phyloP scores from a whole-genome alignment of 2,888 invertebrate genomes.

The Tachina lurida region DNA sequence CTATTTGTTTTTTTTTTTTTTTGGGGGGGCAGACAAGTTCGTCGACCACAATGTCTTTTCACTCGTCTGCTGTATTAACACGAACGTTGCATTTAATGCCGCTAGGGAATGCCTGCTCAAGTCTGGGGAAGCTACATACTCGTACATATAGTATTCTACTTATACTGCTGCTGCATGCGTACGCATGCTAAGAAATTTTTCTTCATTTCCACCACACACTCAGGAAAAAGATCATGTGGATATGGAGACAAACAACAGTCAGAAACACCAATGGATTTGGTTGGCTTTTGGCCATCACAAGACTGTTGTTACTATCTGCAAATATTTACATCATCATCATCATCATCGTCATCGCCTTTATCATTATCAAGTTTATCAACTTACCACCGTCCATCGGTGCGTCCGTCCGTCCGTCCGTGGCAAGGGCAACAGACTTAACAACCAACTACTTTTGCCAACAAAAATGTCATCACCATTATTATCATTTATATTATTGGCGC shows the following conservation, averaged over 20 bases:
- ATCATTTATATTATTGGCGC: constrained; percentile 51
- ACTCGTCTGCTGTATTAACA: constrained; percentile 55
- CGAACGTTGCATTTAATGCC: constrained; percentile 64
- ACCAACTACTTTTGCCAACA: constrained; percentile 11
- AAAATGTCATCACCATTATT: constrained; percentile 24
- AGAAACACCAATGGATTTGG: constrained; percentile 6
- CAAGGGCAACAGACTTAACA: neutral
- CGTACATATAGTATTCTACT: neutral
- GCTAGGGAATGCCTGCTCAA: constrained; percentile 66
- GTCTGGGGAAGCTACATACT: constrained; percentile 52
- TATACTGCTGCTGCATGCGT: constrained; percentile 11
- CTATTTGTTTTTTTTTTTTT: constrained; percentile 34
- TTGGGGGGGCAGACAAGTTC: constrained; percentile 25
- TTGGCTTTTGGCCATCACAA: constrained; percentile 25
- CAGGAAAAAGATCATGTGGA: constrained; percentile 34
- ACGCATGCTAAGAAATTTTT: constrained; percentile 63
- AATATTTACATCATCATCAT: constrained; percentile 13
- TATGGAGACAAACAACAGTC: neutral
- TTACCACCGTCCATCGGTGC: constrained; percentile 3
- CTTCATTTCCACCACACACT: constrained; percentile 38
- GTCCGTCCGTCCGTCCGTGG: constrained; percentile 2
- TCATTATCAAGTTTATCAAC: constrained; percentile 18
- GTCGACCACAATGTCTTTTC: constrained; percentile 58
- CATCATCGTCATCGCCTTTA: neutral
- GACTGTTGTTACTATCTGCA: constrained; percentile 40